Conservation (phyloP, 2,888 invertebrate species). For the Erebia epiphron region DNA sequence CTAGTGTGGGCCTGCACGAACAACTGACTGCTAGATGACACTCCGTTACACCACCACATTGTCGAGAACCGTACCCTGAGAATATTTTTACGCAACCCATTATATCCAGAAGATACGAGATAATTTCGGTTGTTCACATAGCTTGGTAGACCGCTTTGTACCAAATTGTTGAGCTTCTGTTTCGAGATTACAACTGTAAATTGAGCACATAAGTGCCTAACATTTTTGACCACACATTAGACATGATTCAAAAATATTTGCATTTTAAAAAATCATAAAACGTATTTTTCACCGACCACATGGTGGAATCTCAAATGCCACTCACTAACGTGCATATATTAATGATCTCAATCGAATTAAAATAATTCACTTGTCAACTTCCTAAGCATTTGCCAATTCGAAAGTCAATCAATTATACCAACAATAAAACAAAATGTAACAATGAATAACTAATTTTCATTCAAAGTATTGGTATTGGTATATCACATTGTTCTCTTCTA, state of each 20-base stretch:
- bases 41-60: constrained; percentile 77
- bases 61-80: constrained; percentile 74
- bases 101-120: constrained; percentile 71
- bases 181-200: constrained; percentile 16
- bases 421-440: no score
- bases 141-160: constrained; percentile 48
- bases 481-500: no score
- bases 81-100: constrained; percentile 75
- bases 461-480: no score
- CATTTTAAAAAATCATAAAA: not conserved
- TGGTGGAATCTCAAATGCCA: not conserved
- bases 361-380: not conserved
- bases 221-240: not conserved
- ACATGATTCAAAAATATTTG: not conserved
- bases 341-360: not conserved
- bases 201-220: not conserved
- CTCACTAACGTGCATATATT: not conserved
- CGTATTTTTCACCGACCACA: not conserved
- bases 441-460: no score
- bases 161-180: constrained; percentile 27
- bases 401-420: no score
- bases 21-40: constrained; percentile 62
- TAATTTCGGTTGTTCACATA: constrained; percentile 62
- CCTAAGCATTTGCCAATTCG: no score
- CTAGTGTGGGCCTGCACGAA: constrained; percentile 70